Conservation (phyloP, 2,113 vertebrate genomes). For the Tragelaphus strepsiceros region DNA sequence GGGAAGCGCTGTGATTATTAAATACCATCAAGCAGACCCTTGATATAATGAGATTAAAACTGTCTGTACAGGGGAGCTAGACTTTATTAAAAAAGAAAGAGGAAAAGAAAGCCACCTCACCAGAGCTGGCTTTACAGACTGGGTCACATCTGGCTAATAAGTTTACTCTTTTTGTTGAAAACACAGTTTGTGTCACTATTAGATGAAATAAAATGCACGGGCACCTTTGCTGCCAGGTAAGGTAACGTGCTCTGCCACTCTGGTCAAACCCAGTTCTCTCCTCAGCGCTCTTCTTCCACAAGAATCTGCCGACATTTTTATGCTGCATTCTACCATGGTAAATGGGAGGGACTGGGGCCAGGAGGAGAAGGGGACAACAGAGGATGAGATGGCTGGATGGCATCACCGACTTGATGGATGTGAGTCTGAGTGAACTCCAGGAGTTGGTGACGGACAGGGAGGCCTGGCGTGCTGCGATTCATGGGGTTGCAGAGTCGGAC, state of each 20-base stretch:
- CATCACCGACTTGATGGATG: fast-evolving
- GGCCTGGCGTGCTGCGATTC: too few species aligned
- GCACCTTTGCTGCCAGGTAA: neutral
- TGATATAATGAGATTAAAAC: conserved; percentile 72
- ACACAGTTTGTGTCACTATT: conserved; percentile 19
- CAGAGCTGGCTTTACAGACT: conserved; percentile 43
- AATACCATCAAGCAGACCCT: conserved; percentile 66
- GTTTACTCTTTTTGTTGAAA: conserved; percentile 43
- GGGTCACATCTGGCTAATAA: conserved; percentile 59
- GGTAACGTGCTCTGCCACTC: neutral
- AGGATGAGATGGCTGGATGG: too few species aligned
- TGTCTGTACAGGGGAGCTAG: conserved; percentile 62
- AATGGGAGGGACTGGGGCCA: neutral
- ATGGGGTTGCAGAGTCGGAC: too few species aligned
- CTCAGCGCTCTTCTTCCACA: neutral
- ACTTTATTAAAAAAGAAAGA: conserved; percentile 67
- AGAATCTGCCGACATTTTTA: conserved; percentile 25
- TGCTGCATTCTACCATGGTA: conserved; percentile 2
- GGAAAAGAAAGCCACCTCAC: conserved; percentile 66
- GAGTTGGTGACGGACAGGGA: too few species aligned
- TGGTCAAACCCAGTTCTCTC: neutral
- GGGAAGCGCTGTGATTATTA: conserved; percentile 68
- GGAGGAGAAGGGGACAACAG: too few species aligned
- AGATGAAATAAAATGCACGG: conserved; percentile 21
- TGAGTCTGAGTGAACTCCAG: fast-evolving